Evolutionary conservation across 37 sponge, comb jelly and placozoan genomes (phyloP).

Genomic region (Amphimedon queenslandica): DNA sequence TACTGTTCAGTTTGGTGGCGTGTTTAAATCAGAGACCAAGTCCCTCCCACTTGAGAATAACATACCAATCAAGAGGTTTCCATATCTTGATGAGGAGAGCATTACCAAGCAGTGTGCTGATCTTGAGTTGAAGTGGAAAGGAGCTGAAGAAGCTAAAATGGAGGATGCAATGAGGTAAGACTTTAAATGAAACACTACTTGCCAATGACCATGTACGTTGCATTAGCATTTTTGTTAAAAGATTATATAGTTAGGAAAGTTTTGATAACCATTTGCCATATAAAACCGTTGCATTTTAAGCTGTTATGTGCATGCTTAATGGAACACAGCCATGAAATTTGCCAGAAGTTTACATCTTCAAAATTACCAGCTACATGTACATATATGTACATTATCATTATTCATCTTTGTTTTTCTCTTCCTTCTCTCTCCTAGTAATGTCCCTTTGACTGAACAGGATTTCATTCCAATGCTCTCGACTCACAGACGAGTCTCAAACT

Average conservation of each 20-base stretch:
- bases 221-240: too few species aligned
- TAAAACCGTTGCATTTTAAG: too few species aligned
- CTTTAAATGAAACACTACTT: too few species aligned
- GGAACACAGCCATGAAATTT: too few species aligned
- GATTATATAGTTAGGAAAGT: too few species aligned
- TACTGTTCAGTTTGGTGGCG: background rate
- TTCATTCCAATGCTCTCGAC: background rate
- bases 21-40: background rate
- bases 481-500: background rate
- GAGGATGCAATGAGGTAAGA: background rate
- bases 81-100: background rate
- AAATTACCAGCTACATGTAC: too few species aligned
- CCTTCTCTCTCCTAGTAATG: background rate
- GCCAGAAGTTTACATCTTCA: too few species aligned
- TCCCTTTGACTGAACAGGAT: background rate
- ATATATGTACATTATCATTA: background rate
- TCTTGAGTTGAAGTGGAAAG: constrained; percentile 5
- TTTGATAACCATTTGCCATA: too few species aligned
- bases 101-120: background rate
- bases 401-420: background rate
- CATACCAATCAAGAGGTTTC: background rate
- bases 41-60: background rate
- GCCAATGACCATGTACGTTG: too few species aligned
- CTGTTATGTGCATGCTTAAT: too few species aligned
- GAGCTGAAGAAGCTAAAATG: background rate